Conservation (phyloP, 1,140 invertebrate genomes). For the Drosophila bocqueti region DNA sequence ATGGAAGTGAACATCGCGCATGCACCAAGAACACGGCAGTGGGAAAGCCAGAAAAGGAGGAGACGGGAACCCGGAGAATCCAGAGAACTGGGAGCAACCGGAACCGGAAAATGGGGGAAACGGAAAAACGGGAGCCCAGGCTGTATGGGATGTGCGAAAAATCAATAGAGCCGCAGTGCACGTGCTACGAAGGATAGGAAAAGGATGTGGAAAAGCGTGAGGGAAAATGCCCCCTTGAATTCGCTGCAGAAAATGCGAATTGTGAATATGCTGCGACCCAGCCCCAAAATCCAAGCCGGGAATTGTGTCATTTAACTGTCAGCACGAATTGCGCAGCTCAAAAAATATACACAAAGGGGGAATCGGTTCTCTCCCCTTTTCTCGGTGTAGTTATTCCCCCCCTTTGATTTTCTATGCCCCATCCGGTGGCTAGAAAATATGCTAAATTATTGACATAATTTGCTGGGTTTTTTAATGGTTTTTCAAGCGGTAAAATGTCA, state of each 20-base stretch:
- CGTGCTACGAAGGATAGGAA: constrained; percentile 33
- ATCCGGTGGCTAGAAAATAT: constrained; percentile 58
- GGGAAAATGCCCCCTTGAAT: constrained; percentile 2
- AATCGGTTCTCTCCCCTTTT: constrained; percentile 1
- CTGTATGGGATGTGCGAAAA: constrained; percentile 67
- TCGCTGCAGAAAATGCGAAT: constrained; percentile 45
- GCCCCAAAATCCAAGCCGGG: constrained; percentile 37
- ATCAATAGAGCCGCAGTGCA: constrained; percentile 71
- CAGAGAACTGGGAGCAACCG: constrained; percentile 5
- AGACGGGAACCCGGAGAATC: constrained; percentile 11
- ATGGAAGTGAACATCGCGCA: constrained; percentile 61
- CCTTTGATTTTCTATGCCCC: constrained; percentile 5
- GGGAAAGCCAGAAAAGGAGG: constrained; percentile 7
- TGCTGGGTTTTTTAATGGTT: constrained; percentile 31
- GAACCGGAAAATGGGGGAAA: constrained; percentile 26
- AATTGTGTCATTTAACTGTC: constrained; percentile 82
- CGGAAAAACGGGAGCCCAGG: constrained; percentile 31
- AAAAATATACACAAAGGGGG: constrained; percentile 15
- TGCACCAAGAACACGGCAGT: constrained; percentile 47
- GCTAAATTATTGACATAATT: constrained; percentile 69
- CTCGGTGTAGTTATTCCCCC: constrained; percentile 3
- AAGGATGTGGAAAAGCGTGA: background rate
- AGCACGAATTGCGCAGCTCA: constrained; percentile 41
- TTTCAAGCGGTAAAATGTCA: constrained; percentile 69
- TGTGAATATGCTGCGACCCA: constrained; percentile 40